Percentiles rank a stretch among this genome's conserved stretches.
These are phyloP conservation scores for Aurelia sp. DNA, from an alignment of 30 jellyfish, hydroid and myxozoan species.

Conservation along the genomic window DNA sequence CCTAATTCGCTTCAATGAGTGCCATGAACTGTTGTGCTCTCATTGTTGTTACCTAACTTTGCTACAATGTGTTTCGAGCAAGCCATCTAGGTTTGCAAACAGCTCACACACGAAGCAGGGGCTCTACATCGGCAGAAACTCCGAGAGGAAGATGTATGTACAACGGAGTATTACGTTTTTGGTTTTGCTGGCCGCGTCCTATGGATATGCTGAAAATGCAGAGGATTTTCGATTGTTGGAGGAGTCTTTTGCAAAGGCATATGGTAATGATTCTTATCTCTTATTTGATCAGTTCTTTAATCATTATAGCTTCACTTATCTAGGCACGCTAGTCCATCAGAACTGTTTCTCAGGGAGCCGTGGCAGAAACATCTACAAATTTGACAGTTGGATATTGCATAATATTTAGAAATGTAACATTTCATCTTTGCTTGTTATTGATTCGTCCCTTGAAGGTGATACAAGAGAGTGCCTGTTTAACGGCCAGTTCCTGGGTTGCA, in stretches of 20 bases:
- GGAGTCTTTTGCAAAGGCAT: constrained; percentile 46
- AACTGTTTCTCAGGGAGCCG: too few relatives aligned
- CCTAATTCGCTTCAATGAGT: constrained; percentile 18
- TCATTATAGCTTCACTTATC: not conserved
- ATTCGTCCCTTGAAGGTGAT: too few relatives aligned
- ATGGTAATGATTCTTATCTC: constrained; percentile 26
- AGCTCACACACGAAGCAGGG: not conserved
- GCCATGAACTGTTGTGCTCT: not conserved
- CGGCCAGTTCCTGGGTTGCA: too few relatives aligned
- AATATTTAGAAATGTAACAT: too few relatives aligned
- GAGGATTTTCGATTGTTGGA: constrained; percentile 32
- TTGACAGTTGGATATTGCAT: too few relatives aligned
- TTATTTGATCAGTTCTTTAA: not conserved
- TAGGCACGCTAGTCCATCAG: too few relatives aligned
- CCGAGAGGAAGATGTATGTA: not conserved
- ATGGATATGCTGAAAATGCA: constrained; percentile 15
- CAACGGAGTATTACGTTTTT: not conserved
- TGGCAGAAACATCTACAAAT: too few relatives aligned
- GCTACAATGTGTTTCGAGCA: not conserved
- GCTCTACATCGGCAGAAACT: too few relatives aligned
- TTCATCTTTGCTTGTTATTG: too few relatives aligned
- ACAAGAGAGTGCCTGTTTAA: too few relatives aligned
- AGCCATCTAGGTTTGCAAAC: constrained; percentile 11
- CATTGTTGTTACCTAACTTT: constrained; percentile 3
- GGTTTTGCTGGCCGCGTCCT: not conserved